Evolutionary conservation across 2,113 vertebrate genomes (phyloP).

Genomic region (Mustelus asterias): DNA sequence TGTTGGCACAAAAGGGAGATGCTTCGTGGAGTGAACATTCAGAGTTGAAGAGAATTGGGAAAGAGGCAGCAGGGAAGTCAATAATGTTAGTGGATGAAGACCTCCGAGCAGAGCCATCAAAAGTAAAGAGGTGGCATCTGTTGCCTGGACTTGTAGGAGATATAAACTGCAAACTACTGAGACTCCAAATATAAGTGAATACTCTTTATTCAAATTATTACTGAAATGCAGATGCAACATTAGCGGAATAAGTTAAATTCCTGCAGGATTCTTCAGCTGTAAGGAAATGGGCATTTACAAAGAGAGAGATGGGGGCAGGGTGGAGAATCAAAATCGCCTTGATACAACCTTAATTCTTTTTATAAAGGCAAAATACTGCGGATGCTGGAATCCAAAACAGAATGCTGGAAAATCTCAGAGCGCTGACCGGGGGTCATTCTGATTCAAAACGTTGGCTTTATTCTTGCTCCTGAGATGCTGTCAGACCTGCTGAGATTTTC

Average conservation of each 20-base stretch:
- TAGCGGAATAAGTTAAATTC: not conserved
- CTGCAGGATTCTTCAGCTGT: not conserved
- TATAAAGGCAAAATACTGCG: not conserved
- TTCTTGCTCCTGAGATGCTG: too few relatives aligned
- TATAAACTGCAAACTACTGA: not conserved
- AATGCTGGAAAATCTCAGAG: too few relatives aligned
- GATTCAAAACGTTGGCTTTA: too few relatives aligned
- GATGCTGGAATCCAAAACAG: too few relatives aligned
- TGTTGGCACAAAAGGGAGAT: not conserved
- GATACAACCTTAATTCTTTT: not conserved
- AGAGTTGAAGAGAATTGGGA: not conserved
- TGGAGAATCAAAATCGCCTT: too few relatives aligned
- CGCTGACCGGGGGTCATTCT: too few relatives aligned
- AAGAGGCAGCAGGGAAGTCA: not conserved
- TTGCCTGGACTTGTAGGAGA: not conserved
- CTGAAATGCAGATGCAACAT: not conserved
- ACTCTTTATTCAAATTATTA: not conserved
- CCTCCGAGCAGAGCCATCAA: not conserved
- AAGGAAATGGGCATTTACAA: too few relatives aligned
- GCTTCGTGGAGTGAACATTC: not conserved
- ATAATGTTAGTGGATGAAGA: not conserved
- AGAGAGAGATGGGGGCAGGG: not conserved
- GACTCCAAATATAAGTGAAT: not conserved
- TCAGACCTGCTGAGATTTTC: too few relatives aligned
- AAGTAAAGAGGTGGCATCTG: not conserved